Base-by-base conservation (phyloP, 2,797 vertebrate genomes). In the Florisuga fusca region DNA sequence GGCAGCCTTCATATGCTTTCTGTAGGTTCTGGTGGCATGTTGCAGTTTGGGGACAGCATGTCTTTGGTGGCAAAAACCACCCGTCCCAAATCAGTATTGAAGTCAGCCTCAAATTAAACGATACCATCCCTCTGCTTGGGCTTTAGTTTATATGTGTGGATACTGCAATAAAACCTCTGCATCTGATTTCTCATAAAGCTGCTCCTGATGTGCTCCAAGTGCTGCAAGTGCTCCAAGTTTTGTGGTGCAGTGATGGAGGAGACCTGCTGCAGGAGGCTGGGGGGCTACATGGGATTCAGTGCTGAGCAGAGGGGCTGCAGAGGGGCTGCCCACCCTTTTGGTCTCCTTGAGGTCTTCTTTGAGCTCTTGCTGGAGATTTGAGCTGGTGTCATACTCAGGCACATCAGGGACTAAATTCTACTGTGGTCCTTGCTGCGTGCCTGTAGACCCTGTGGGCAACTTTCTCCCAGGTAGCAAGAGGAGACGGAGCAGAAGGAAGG, bases 371-470 rank as follows among this genome's bases (percentile, higher is more conserved):
- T 69, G 54, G 29, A 57, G 41, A 23, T 45, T 2, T 43, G 57
- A 22, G 55, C 57, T 88, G 50, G 0, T 0, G 34, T 31, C 9
- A 1, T 62, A 29, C 27, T 0, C 5, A 68, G 46, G 41, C n/a
- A 25, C 22, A 3, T 10, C 23, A 36, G 72, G 23, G 25, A 25
- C 38, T 15, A 15, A 38, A 29, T 43, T 43, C 21, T 31, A 62
- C 31, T 31, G 0, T 69, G 55, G 38, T 50, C 16, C 26, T 45
- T 50, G 33, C 54, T 88, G 36, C 7, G 1, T 45, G 45, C 17
- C 45, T 17, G 1, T 8, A 21, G 41, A 9, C 20, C 13, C 31
- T n/a, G 13, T 1, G 2, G 58, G 20, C 66, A 69, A 45, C 26
- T 58, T 78, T 64, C 73, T 20, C 14, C n/a, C 21, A 0, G 1